Percentiles rank a stretch among this genome's conserved stretches.
Evolutionary conservation across 2,797 vertebrate genomes (phyloP).

Genomic region (Danio albolineatus): DNA sequence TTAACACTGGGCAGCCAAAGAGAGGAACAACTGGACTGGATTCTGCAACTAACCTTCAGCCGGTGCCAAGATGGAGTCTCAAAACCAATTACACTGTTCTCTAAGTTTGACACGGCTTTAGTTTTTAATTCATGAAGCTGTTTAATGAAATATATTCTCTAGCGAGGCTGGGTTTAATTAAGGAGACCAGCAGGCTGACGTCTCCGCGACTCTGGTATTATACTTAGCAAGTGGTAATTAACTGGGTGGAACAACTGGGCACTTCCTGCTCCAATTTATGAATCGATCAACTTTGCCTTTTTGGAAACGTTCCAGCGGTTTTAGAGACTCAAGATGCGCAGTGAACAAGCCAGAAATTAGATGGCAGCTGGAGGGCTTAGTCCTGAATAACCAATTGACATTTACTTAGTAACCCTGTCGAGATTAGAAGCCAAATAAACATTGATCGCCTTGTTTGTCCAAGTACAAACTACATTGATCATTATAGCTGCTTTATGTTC

Average conservation of each 20-base stretch:
- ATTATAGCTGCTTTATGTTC: neutral
- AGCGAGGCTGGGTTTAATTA: constrained; percentile 19
- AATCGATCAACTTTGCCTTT: neutral
- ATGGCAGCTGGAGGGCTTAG: too few relatives aligned
- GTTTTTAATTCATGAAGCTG: constrained; percentile 27
- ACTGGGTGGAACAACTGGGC: neutral
- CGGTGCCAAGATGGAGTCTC: constrained; percentile 20
- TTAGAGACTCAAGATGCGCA: neutral
- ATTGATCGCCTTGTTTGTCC: neutral
- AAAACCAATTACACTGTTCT: constrained; percentile 33
- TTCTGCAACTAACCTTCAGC: constrained; percentile 13
- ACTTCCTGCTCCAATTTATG: constrained; percentile 10
- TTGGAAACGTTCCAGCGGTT: neutral
- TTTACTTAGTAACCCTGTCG: neutral
- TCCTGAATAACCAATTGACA: neutral
- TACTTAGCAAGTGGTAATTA: constrained; percentile 38
- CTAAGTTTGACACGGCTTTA: constrained; percentile 2
- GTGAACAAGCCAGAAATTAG: too few relatives aligned
- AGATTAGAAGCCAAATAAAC: neutral
- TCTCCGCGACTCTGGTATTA: neutral
- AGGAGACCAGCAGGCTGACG: constrained; percentile 1
- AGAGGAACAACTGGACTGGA: constrained; percentile 8
- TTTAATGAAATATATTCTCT: constrained; percentile 34
- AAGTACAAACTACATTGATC: neutral
- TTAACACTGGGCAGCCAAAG: constrained; percentile 21